Base-by-base conservation (phyloP, 2,797 vertebrate species). In the Notolepis coatsorum region DNA sequence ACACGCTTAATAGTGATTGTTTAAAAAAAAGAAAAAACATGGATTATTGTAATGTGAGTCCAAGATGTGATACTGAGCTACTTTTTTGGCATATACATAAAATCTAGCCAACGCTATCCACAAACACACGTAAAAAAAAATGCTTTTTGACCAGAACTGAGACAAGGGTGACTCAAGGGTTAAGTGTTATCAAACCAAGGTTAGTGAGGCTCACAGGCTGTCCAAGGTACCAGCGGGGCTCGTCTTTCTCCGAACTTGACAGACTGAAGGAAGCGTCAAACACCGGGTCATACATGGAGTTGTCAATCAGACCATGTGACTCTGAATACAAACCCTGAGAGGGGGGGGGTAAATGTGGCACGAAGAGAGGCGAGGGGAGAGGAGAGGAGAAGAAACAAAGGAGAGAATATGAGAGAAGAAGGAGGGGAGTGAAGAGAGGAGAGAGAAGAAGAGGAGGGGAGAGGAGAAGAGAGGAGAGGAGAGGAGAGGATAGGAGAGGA, bases 241-340 rank as follows among this genome's bases (percentile, higher is more conserved):
- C 90, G 23, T 84, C 57, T 31, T 93, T 94, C 84, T 94, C 91
- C 0, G 70, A 12, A 30, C 31, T 77, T 25, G 91, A 90, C 61
- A 94, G 80, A 17, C 84, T 92, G 80, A 94, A 94, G 49, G 65
- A 69, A 31, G 91, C 86, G 2, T 94, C 53, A 4, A 93, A 82
- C 55, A 73, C 84, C 0, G 92, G 92, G 54, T 94, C 93, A 0
- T 91, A 94, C 92, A 94, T 94, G 12, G 0, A 54, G 80, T 94
- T 94, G 54, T 93, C 93, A 31, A 94, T 86, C 65, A 94, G 55
- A 10, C 93, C 93, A 2, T 93, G 93, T 7, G 93, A 94, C 63
- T 94, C 93, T 1, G 91, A 79, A 33, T 93, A 94, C 17, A 94
- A 65, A 54, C 93, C 93, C 93, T 94, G 65, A 57, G 12, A 5